Base-by-base conservation (phyloP, 1,140 invertebrate genomes). In the Pectinophora gossypiella region DNA sequence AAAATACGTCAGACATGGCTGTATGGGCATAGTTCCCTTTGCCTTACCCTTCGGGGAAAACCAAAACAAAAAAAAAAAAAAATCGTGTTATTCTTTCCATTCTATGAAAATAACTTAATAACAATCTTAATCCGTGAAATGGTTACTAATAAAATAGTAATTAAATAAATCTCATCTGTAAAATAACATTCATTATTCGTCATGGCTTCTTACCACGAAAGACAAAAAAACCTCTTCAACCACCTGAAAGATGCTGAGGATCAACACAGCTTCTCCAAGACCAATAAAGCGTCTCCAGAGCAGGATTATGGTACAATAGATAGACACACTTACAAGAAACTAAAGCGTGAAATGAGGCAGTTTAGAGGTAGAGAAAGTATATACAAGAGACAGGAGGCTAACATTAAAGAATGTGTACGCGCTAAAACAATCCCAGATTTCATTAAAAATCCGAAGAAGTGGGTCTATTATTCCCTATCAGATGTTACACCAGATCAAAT, bases 291-390 rank as follows among this genome's bases (percentile, higher is more conserved):
- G 18, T 51, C 60, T 56, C 52, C 60, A 55, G 32, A 65, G 52
- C 60, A 65, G 22, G 56, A 82, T 36, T 82, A 74, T 51, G 68
- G 67, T 36, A 61, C 64, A 21, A 77, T 86, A 49, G 85, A 86
- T 58, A 64, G 59, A 73, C 56, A 54, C 49, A 68, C 58, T 15
- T 76, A 75, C 46, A 68, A 62, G 48, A 82, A 71, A 69, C 27
- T 74, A 12, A 75, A 83, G 69, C 63, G 68, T 40, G 81, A 89
- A 65, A 89, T 89, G 54, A 90, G 89, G 57, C 89, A 90, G 32
- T 91, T 93, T 68, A 89, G 91, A 56, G 93, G 93, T 3, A 90
- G 90, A 69, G 92, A 95, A 68, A 95, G 94, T 72, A 93, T 95
- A 55, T 95, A 93, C 50, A 95, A 94, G 76, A 88, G 90, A 57